A percentile compares a stretch with the other conserved stretches of the same genome.
phyloP scores from a whole-genome alignment of 2,797 vertebrate species.

The Onychomys leucogaster region DNA sequence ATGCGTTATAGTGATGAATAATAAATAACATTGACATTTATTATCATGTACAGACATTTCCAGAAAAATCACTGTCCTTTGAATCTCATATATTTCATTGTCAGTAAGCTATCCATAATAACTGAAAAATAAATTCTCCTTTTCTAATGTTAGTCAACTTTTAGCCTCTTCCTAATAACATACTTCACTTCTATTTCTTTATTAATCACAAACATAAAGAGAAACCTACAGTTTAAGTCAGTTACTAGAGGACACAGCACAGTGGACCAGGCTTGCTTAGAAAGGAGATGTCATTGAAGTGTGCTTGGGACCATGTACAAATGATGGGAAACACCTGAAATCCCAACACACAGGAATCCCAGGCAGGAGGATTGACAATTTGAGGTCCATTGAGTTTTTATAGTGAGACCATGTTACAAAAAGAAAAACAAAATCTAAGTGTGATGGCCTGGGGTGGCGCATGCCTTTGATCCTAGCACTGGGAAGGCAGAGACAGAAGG shows the following conservation, averaged over 20 bases:
- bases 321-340: no score
- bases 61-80: constrained; percentile 43
- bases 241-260: background rate
- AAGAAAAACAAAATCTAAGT: background rate
- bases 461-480: background rate
- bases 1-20: background rate
- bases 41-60: background rate
- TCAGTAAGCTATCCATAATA: background rate
- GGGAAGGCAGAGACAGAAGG: background rate
- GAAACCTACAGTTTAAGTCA: constrained; percentile 14
- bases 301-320: background rate
- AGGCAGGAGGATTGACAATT: background rate
- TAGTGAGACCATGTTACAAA: background rate
- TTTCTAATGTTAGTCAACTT: constrained; percentile 8
- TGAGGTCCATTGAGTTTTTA: background rate
- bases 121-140: constrained; percentile 37
- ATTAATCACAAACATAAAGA: constrained; percentile 34
- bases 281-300: constrained; percentile 9
- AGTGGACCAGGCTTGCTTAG: background rate
- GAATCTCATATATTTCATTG: constrained; percentile 15
- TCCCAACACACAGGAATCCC: background rate
- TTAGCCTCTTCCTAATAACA: background rate
- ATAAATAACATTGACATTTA: constrained; percentile 13
- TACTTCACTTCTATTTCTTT: background rate
- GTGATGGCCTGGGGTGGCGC: no score